Conservation (phyloP, 2,113 vertebrate species). For the Antechinus flavipes region DNA sequence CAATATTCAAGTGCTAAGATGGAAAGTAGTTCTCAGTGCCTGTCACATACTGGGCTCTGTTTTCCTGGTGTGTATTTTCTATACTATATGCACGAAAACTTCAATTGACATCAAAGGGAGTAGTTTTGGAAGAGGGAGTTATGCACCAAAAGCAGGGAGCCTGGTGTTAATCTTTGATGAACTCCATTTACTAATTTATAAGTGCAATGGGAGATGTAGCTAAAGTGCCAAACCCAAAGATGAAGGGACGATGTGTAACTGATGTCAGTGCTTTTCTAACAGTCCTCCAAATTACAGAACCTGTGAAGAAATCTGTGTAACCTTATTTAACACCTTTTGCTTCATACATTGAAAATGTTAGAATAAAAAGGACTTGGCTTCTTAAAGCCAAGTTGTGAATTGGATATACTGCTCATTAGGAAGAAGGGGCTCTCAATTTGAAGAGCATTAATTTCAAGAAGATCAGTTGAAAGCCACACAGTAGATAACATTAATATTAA, state of each 20-base stretch:
- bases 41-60: not conserved
- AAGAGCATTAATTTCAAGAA: constrained; percentile 6
- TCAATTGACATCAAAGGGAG: constrained; percentile 44
- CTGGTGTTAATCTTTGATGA: constrained; percentile 64
- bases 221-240: constrained; percentile 47
- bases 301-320: not conserved
- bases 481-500: not conserved
- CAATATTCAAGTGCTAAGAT: not conserved
- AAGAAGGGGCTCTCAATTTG: not conserved
- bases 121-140: constrained; percentile 44
- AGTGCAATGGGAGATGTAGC: constrained; percentile 47
- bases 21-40: not conserved
- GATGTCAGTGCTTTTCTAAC: constrained; percentile 50
- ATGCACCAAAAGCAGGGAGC: constrained; percentile 56
- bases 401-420: constrained; percentile 2
- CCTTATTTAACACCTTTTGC: not conserved
- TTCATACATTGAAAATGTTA: not conserved
- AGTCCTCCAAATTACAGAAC: not conserved
- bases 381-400: not conserved
- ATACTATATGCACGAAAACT: constrained; percentile 31
- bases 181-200: constrained; percentile 72
- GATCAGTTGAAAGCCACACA: not conserved
- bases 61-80: constrained; percentile 28
- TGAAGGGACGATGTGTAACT: constrained; percentile 29
- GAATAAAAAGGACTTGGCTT: not conserved